Evolutionary conservation across 2,113 vertebrate species (phyloP), one percentile per base, ranked within the genome.

Genomic region (Phalacrocorax aristotelis): DNA sequence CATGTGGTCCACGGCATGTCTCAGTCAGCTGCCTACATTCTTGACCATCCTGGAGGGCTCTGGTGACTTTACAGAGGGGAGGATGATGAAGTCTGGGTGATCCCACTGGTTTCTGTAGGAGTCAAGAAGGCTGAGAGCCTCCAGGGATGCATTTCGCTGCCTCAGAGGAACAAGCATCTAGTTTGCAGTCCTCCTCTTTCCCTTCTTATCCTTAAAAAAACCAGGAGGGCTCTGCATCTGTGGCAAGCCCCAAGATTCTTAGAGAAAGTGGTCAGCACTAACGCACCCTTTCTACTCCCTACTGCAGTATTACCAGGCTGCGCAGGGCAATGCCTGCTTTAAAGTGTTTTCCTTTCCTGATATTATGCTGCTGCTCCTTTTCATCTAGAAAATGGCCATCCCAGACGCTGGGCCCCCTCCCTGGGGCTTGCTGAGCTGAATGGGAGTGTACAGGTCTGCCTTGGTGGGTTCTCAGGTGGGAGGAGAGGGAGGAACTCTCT

Each of bases 221-320:
- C 44, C 44, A 64, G 44, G 72, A 87, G 57, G 49, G 48, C n/a
- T 46, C 71, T 66, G 64, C 79, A 68, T 11, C 25, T 54, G 48
- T 2, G 2, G 54, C 40, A 74, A 93, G 66, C 19, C 81, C 62
- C 66, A 77, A 46, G 70, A 58, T 70, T 66, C 75, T 62, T 58
- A 60, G 83, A 71, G 77, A 62, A 58, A 38, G 61, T 5, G 48
- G 60, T 90, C 23, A 20, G 82, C 69, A 46, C 46, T 34, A 21
- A 13, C 4, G 6, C 38, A 74, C 49, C n/a, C 49, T 62, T 62
- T 76, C 87, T 60, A 44, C 66, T 94, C 93, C 77, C 64, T 52
- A 36, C 55, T 96, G 94, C 94, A 96, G 95, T 96, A 96, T 96
- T 97, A 95, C 51, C 48, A 71, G 93, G 81, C 81, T 85, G 87